These are phyloP conservation scores for Eubasilissa splendida DNA, from an alignment of 2,888 invertebrate species.

Conservation along the genomic window DNA sequence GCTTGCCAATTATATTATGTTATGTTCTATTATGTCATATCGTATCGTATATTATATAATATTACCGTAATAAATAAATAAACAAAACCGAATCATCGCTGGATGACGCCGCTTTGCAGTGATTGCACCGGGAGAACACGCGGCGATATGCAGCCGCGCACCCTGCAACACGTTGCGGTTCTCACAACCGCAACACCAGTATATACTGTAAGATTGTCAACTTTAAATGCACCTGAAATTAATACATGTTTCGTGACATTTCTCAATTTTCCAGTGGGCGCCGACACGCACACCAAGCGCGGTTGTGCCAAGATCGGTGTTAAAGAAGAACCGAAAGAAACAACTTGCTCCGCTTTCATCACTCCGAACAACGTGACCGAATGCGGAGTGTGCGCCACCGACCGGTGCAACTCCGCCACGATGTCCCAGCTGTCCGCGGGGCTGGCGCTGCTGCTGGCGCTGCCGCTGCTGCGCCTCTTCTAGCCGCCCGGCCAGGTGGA, in stretches of 20 bases:
- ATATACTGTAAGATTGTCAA: too few relatives aligned
- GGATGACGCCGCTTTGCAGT: too few relatives aligned
- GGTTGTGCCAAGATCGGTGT: not conserved
- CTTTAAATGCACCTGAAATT: too few relatives aligned
- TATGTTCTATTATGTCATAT: too few relatives aligned
- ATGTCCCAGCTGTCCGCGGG: not conserved
- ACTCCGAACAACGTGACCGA: not conserved
- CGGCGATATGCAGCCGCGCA: too few relatives aligned
- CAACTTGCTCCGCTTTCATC: not conserved
- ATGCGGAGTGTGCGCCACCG: not conserved
- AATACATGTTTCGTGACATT: not conserved
- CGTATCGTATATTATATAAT: too few relatives aligned
- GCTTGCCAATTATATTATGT: too few relatives aligned
- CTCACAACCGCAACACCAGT: too few relatives aligned
- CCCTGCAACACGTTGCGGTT: too few relatives aligned
- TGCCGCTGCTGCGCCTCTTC: constrained; percentile 16
- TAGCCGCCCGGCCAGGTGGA: not conserved
- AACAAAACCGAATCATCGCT: too few relatives aligned
- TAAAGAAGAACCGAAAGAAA: not conserved
- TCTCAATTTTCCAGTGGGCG: not conserved
- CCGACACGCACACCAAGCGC: not conserved
- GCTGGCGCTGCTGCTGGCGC: not conserved
- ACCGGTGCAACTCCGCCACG: constrained; percentile 30
- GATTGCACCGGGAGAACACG: too few relatives aligned
- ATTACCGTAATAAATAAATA: too few relatives aligned